Evolutionary conservation across 2,797 vertebrate species (phyloP).

Genomic region (Gallinago nigripennis): DNA sequence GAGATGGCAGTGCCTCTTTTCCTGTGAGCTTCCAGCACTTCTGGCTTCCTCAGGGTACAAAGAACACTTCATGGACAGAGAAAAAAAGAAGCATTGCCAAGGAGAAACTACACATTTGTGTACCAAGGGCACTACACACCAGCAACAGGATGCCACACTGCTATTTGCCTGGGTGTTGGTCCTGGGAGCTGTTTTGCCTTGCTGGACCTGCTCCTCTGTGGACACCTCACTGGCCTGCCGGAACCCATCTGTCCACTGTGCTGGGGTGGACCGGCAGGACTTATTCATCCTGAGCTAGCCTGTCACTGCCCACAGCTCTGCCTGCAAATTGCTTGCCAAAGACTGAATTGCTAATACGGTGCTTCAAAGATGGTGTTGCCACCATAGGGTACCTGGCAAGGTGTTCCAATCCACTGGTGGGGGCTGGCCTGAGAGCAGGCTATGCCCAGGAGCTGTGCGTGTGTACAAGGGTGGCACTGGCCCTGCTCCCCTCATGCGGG

Average conservation of each 20-base stretch:
- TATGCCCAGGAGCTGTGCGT: neutral
- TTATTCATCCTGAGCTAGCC: neutral
- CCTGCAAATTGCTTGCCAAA: neutral
- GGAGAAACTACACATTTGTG: neutral
- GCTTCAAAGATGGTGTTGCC: neutral
- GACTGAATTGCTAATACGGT: neutral
- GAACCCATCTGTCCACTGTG: neutral
- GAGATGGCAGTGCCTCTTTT: neutral
- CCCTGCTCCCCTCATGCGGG: fast-evolving
- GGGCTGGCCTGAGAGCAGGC: neutral
- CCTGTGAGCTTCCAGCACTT: neutral
- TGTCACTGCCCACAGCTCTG: fast-evolving
- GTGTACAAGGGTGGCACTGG: neutral
- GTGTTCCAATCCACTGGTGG: neutral
- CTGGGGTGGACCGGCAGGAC: neutral
- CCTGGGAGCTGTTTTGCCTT: neutral
- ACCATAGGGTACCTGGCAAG: fast-evolving
- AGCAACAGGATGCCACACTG: fast-evolving
- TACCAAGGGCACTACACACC: fast-evolving
- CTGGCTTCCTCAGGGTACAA: neutral
- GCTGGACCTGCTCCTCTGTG: neutral
- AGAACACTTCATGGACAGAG: neutral
- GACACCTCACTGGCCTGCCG: neutral
- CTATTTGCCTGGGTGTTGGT: neutral
- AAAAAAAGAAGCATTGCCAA: neutral